Evolutionary conservation across 2,888 invertebrate species (phyloP).

Genomic region (Lissocephala sabroskyi): DNA sequence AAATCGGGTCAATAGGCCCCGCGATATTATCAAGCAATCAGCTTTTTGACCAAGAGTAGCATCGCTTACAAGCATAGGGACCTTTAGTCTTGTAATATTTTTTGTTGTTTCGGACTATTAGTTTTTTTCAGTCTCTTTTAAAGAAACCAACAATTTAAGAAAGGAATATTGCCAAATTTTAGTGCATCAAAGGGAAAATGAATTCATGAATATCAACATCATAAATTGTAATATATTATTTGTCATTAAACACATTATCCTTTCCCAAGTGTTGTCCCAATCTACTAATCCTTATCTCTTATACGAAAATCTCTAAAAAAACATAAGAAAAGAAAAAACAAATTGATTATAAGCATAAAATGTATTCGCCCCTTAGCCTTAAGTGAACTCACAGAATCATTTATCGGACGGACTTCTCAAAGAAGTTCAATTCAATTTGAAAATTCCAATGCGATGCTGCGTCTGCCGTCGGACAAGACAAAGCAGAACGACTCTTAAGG

Average conservation of each 20-base stretch:
- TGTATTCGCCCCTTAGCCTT: constrained; percentile 34
- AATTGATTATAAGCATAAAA: constrained; percentile 47
- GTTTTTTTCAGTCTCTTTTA: no score
- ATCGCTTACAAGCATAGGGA: no score
- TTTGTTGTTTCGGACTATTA: no score
- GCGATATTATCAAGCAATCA: no score
- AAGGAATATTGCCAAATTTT: constrained; percentile 62
- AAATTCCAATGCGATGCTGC: constrained; percentile 38
- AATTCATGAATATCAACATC: background rate
- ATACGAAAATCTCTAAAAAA: no score
- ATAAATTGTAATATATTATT: constrained; percentile 42
- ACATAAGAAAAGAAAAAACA: no score
- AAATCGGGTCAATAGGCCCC: no score
- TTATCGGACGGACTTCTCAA: constrained; percentile 35
- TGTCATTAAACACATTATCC: constrained; percentile 17
- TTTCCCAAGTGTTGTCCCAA: background rate
- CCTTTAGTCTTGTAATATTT: no score
- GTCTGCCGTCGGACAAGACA: constrained; percentile 23
- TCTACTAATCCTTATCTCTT: no score
- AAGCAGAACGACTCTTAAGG: constrained; percentile 53
- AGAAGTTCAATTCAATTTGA: constrained; percentile 39
- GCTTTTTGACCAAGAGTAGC: no score
- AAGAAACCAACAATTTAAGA: no score
- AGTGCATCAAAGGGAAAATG: constrained; percentile 30
- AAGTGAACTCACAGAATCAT: constrained; percentile 17